Evolutionary conservation across 2,113 vertebrate genomes (phyloP), one percentile per base, ranked within the genome.

Genomic region (Montifringilla adamsi): DNA sequence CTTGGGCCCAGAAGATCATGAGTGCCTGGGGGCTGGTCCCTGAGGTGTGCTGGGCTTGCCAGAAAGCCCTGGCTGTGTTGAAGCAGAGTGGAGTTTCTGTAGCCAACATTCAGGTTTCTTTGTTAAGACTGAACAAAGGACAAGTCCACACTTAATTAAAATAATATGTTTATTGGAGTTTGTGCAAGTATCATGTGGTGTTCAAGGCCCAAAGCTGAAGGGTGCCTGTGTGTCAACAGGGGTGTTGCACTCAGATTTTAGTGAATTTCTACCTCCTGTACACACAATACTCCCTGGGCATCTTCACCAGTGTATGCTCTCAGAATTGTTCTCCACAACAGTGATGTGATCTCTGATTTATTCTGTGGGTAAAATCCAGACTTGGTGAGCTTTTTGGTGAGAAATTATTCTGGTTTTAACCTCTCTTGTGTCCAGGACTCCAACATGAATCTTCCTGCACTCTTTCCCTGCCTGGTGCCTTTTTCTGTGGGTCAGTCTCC

Each of bases 261-360:
- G 41, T 15, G 46, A 9, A 47, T 23, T 69, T 30, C 27, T 60
- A 1, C 17, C 15, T 59, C 21, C 10, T 31, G 24, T 14, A 27
- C 10, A 33, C 15, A n/a, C 7, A 22, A 4, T 33, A 50, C 23
- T 68, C 49, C 17, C 14, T 0, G 0, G 21, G 11, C 1, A 3
- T 23, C 27, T 79, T 50, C 41, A 24, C 24, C 9, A 82, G 15
- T 1, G 0, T 22, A 13, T 1, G 1, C 16, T n/a, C 43, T 33
- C 47, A 30, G 14, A 85, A 56, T 15, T 85, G n/a, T 26, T 58
- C 63, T 89, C 27, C 27, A 37, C 15, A 27, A 13, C 24, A 58
- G 22, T n/a, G 55, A 62, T 23, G 30, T n/a, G 23, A 59, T 27
- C 52, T 72, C 62, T 46, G 37, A 41, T 77, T 75, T 69, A 37